A percentile compares a stretch with the other conserved stretches of the same genome.
These are phyloP conservation scores for Sebastes nivosus DNA, from an alignment of 2,797 vertebrate species.

Conservation along the genomic window DNA sequence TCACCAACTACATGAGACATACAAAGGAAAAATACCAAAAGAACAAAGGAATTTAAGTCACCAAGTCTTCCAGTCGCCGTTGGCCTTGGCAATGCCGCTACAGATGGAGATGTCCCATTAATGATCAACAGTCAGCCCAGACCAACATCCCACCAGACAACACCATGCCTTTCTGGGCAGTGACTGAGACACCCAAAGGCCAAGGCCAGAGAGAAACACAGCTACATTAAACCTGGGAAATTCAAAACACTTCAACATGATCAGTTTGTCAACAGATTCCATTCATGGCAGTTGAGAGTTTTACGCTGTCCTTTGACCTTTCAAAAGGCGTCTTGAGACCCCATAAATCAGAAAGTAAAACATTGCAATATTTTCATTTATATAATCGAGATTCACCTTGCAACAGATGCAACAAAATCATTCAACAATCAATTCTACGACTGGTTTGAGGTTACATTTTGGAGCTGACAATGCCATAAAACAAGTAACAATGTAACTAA, in stretches of 20 bases:
- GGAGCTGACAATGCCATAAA: conserved; percentile 78
- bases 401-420: conserved; percentile 92
- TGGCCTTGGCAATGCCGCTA: conserved; percentile 97
- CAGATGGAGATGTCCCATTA: conserved; percentile 93
- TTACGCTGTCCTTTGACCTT: conserved; percentile 90
- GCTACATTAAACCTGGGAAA: conserved; percentile 91
- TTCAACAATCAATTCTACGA: conserved; percentile 75
- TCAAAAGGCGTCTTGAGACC: conserved; percentile 78
- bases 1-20: conserved; percentile 99
- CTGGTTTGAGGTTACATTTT: conserved; percentile 79
- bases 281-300: conserved; percentile 76
- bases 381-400: conserved; percentile 91
- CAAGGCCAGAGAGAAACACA: conserved; percentile 92
- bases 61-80: conserved; percentile 94
- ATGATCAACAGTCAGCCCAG: conserved; percentile 98
- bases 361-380: conserved; percentile 87
- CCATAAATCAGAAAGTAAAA: conserved; percentile 84
- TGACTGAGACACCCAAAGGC: conserved; percentile 93
- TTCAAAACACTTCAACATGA: conserved; percentile 90
- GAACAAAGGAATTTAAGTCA: conserved; percentile 99
- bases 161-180: conserved; percentile 92
- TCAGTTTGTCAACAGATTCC: conserved; percentile 93
- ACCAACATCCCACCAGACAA: conserved; percentile 95
- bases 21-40: conserved; percentile 99
- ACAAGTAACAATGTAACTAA: conserved; percentile 72